Evolutionary conservation across 2,113 vertebrate species (phyloP), one percentile per base, ranked within the genome.

Genomic region (Ailuropoda melanoleuca): DNA sequence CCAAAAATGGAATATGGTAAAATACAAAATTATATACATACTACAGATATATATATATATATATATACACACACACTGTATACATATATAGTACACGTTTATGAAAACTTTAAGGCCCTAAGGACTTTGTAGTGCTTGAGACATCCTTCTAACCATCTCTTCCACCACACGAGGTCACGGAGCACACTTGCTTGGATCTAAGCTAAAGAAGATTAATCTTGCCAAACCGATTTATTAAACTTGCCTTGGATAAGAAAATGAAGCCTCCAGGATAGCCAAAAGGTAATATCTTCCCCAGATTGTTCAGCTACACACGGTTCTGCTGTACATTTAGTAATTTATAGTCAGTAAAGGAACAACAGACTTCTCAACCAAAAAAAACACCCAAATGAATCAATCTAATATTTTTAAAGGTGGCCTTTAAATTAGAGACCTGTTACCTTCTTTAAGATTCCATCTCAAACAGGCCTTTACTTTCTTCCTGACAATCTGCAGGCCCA

Each of bases 1-100:
- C 58, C 60, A 48, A 14, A 13, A 13, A 6, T 0, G 2, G 37
- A 46, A 39, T 0, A 34, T 1, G 24, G 46, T 10, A 12, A 46
- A 13, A 68, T 34, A 5, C 31, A 77, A 21, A 55, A 24, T 43
- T n/a, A 55, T 15, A 23, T 2, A 23, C 15, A 31, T 10, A 48
- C 29, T 8, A 15, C 2, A 75, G 74, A n/a, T 19, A 66, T 3
- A 66, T 8, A 9, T 23, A 24, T 56, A 56, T 21, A 39, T 39
- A 55, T 55, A 53, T 29, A 18, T 4, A 70, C 11, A 29, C 18
- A 70, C 2, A 39, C 2, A 3, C 8, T 17, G 18, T 87, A 37
- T 2, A 39, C 53, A 37, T 19, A 75, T 1, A 50, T 26, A 74
- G 8, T 64, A 55, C 39, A 81, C 3, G 46, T 17, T 29, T 31